A percentile compares a stretch with the other conserved stretches of the same genome.
Evolutionary conservation across 2,113 vertebrate species (phyloP).

Genomic region (Camelus dromedarius): DNA sequence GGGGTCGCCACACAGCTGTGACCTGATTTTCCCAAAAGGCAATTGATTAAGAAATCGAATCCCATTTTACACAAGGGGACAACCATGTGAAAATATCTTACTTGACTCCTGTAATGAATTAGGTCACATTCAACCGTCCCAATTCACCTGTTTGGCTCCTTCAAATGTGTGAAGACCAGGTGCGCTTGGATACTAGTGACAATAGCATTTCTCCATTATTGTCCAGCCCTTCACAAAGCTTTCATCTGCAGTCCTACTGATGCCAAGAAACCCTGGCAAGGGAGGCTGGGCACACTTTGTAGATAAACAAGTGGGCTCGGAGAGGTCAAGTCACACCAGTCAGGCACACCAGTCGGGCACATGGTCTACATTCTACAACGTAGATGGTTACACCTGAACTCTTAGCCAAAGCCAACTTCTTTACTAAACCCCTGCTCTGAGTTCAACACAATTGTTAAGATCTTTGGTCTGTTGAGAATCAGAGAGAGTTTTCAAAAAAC

Average conservation of each 20-base stretch:
- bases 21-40: background rate
- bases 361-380: background rate
- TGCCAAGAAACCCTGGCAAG: background rate
- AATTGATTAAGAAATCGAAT: background rate
- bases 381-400: background rate
- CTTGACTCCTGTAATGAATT: background rate
- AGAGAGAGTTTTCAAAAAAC: conserved; percentile 33
- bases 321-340: background rate
- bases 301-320: background rate
- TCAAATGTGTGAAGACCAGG: background rate
- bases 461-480: background rate
- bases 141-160: background rate
- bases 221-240: background rate
- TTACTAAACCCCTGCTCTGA: background rate
- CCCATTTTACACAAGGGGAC: background rate
- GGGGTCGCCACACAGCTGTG: background rate
- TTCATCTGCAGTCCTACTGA: background rate
- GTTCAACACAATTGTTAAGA: background rate
- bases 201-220: background rate
- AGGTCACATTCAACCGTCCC: background rate
- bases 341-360: background rate
- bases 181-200: background rate
- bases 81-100: background rate
- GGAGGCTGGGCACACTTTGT: background rate
- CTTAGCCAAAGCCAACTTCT: background rate